Percentiles rank a stretch among this genome's conserved stretches.
phyloP scores from a whole-genome alignment of 2,888 invertebrate species.

The Synanthedon andrenaeformis region DNA sequence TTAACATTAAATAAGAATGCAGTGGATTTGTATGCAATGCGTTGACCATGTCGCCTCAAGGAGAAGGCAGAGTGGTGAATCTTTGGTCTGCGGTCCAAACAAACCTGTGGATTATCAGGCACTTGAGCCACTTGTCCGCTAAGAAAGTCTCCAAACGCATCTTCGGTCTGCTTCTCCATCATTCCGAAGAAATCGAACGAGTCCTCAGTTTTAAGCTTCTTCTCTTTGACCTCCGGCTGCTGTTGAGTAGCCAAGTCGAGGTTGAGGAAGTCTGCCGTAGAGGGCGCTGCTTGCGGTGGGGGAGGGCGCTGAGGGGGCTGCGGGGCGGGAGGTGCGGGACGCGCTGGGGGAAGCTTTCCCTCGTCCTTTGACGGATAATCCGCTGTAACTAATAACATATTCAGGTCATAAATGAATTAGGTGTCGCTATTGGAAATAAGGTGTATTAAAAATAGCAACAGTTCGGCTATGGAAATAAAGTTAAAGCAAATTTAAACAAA shows the following conservation, averaged over 20 bases:
- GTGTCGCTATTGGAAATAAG: not conserved
- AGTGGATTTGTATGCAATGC: too few relatives aligned
- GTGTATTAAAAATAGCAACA: not conserved
- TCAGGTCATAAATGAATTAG: slow-evolving; percentile 7
- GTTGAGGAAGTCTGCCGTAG: slow-evolving; percentile 50
- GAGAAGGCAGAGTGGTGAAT: too few relatives aligned
- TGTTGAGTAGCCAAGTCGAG: slow-evolving; percentile 16
- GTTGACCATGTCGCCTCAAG: too few relatives aligned
- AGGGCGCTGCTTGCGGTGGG: slow-evolving; percentile 7
- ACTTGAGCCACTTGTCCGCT: not conserved
- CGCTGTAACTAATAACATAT: slow-evolving; percentile 34
- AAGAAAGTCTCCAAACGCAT: slow-evolving; percentile 59
- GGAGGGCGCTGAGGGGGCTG: slow-evolving; percentile 14
- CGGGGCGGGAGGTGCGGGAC: slow-evolving; percentile 21
- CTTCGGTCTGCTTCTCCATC: slow-evolving; percentile 66
- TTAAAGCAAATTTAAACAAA: too few relatives aligned
- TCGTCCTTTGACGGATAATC: slow-evolving; percentile 34
- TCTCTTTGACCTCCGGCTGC: slow-evolving; percentile 14
- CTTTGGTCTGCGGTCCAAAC: too few relatives aligned
- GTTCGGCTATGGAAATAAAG: too few relatives aligned
- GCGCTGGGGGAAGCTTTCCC: slow-evolving; percentile 36
- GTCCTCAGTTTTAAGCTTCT: slow-evolving; percentile 49
- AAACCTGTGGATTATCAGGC: not conserved
- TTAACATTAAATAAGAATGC: too few relatives aligned
- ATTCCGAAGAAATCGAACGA: slow-evolving; percentile 73